Base-by-base conservation (phyloP, 1,140 invertebrate species). In the Ceratitis capitata region DNA sequence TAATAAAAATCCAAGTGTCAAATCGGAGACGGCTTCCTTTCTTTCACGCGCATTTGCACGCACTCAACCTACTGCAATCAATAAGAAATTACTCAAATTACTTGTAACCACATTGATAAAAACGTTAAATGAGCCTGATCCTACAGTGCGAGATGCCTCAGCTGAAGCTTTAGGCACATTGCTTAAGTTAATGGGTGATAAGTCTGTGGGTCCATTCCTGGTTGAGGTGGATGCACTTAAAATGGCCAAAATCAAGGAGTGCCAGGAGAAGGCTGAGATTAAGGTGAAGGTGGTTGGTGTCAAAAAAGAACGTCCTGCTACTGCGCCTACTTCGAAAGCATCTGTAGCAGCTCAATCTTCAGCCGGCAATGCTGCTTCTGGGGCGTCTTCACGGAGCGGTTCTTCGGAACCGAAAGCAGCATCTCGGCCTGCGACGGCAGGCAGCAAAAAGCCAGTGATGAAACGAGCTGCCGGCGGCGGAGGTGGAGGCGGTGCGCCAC, bases 1-100 rank as follows among this genome's bases (percentile, higher is more conserved):
- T 39, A 98, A 98, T 92, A 99, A 99, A 92, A 99, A 99, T 93
- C 98, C 98, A 0, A 95, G 94, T 14, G 97, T 99, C 1, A 99
- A 98, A 92, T 94, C 97, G 0, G 98, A 99, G 93, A 98, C 97
- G 3, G 95, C 97, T 1, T 90, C 95, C n/a, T 99, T 99, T 92
- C 90, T 99, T 69, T 94, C 96, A 0, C 93, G 98, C 85, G 95
- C 95, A 51, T 96, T 99, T 88, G 93, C 95, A 26, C 95, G 95
- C 87, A 97, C 96, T 23, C 96, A 96, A 69, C 95, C 97, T 0
- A 92, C 94, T 1, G 95, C 95, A 32, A 93, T 98, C 42, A 98
- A 96, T 86, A 99, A 99, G 91, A 99, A 99, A 92, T 90, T 98
- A 2, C 93, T 99, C 1, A 99, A 99, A 92, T 94, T 95, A 0